Percentiles rank a stretch among this genome's conserved stretches.
Conservation (phyloP, 1,140 invertebrate species). For the Nephotettix cincticeps region DNA sequence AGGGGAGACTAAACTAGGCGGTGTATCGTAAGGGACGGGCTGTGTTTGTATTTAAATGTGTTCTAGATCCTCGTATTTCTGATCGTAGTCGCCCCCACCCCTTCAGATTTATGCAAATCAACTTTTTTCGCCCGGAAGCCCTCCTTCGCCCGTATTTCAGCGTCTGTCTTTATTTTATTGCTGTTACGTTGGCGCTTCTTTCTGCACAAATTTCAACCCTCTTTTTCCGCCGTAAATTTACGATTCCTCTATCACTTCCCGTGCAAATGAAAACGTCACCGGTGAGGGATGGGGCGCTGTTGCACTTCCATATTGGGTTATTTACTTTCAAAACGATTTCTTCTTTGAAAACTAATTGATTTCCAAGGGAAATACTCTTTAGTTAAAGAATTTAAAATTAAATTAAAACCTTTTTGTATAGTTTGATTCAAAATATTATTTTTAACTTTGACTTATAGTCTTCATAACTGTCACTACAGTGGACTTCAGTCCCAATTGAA, state of each 20-base stretch:
- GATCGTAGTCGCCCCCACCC: not conserved
- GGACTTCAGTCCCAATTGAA: too few relatives aligned
- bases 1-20: not conserved
- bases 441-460: too few relatives aligned
- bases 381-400: too few relatives aligned
- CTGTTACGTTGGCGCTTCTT: not conserved
- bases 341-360: too few relatives aligned
- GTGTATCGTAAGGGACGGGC: not conserved
- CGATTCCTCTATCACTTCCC: not conserved
- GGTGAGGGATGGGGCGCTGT: not conserved
- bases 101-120: not conserved
- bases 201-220: not conserved
- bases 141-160: not conserved
- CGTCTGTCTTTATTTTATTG: slow-evolving; percentile 8
- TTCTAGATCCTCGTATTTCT: not conserved
- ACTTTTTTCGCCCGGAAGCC: not conserved
- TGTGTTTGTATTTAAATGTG: slow-evolving; percentile 4
- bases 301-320: not conserved
- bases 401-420: too few relatives aligned
- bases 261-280: not conserved
- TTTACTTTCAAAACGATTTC: too few relatives aligned
- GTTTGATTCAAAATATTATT: too few relatives aligned
- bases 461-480: too few relatives aligned
- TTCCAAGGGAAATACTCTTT: too few relatives aligned
- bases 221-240: not conserved